phyloP scores from a whole-genome alignment of 2,113 vertebrate species.

The Illadopsis cleaveri region DNA sequence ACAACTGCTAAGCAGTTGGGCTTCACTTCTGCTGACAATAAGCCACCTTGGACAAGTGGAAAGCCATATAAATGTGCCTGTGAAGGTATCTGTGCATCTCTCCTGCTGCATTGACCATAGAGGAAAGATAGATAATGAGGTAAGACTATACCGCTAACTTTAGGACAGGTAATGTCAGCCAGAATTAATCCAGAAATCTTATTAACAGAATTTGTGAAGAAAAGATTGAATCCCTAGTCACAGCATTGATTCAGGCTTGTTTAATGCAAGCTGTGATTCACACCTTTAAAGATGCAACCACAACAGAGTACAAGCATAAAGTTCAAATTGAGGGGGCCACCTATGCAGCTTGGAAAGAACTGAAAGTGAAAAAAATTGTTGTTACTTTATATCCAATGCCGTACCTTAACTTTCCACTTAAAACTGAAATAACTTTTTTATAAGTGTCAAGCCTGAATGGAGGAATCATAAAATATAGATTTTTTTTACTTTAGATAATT shows the following conservation, averaged over 20 bases:
- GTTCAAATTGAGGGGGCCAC: background rate
- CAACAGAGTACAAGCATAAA: background rate
- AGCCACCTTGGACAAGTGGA: background rate
- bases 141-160: background rate
- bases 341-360: background rate
- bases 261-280: background rate
- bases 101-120: background rate
- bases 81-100: background rate
- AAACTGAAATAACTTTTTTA: background rate
- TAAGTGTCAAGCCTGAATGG: background rate
- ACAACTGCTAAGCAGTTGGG: background rate
- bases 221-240: background rate
- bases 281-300: background rate
- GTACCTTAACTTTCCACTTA: background rate
- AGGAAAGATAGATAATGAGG: background rate
- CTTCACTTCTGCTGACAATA: background rate
- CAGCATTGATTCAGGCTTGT: background rate
- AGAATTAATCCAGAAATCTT: conserved; percentile 4
- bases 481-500: background rate
- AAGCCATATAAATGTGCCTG: background rate
- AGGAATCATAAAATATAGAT: background rate
- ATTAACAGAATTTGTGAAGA: background rate
- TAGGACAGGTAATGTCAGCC: background rate
- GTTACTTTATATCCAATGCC: background rate
- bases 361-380: background rate